Evolutionary conservation across 2,797 vertebrate genomes (phyloP), one percentile per base, ranked within the genome.

Genomic region (Momotus momota): DNA sequence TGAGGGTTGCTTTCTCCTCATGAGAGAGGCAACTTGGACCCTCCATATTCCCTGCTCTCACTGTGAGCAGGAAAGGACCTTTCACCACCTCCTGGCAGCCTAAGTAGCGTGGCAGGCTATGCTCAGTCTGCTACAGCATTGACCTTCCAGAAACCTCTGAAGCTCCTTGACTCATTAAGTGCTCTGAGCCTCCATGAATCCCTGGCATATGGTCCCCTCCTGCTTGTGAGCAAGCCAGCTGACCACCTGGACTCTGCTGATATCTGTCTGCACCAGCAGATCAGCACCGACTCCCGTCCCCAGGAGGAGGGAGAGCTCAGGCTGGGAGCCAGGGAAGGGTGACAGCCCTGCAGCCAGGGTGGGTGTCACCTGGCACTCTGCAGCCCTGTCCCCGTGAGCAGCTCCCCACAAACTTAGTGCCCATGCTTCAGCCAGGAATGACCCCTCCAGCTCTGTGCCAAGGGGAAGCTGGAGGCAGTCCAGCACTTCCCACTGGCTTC

Each of bases 311-410:
- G 69, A 67, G 33, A 14, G 31, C 51, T 78, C 20, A 29, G 49
- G 45, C 45, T 60, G 52, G 29, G 14, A 79, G 33, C 17, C 45
- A 35, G 52, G 58, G 4, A 10, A 33, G 35, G 15, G 22, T 27
- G 26, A 57, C 35, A 55, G 26, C 49, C 38, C 51, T 40, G 57
- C 38, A 51, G 65, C 11, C 49, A 29, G 17, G 14, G 14, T 31
- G 14, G 4, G 5, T 1, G 3, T 23, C 31, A 27, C 12, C 43
- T 1, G 3, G 14, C 0, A 0, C 21, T 16, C 61, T 61, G 41
- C 67, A 69, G 48, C 54, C 19, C 21, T 35, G 46, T 46, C 57
- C 19, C 11, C 38, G 10, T 4, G 3, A 12, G 23, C 38, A 38
- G 75, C 43, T 62, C 54, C 77, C 29, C 33, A 33, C 1, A 5